Conservation (phyloP, 1,140 invertebrate species). For the Conus ventricosus region DNA sequence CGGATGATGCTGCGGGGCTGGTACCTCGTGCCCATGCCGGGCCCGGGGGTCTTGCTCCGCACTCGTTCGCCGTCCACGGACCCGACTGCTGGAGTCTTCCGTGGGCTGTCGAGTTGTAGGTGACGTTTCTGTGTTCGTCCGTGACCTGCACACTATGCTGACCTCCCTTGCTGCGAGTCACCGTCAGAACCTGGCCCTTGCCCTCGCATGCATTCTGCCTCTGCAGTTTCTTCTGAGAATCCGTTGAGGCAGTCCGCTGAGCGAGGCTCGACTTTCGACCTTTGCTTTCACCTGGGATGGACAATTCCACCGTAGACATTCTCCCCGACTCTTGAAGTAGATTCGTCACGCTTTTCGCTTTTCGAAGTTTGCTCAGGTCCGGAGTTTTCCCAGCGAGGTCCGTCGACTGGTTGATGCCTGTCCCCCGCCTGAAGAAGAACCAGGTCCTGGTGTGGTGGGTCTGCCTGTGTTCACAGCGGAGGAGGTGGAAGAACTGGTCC, state of each 20-base stretch:
- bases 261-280: background rate
- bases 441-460: slow-evolving; percentile 18
- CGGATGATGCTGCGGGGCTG: slow-evolving; percentile 12
- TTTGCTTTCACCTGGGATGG: background rate
- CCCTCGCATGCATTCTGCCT: slow-evolving; percentile 8
- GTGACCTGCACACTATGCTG: slow-evolving; percentile 23
- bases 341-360: slow-evolving; percentile 26
- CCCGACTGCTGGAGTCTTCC: slow-evolving; percentile 5
- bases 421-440: background rate
- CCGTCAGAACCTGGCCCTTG: slow-evolving; percentile 23
- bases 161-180: slow-evolving; percentile 21
- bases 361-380: background rate
- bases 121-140: slow-evolving; percentile 16
- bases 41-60: slow-evolving; percentile 42
- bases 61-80: background rate
- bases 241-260: slow-evolving; percentile 23
- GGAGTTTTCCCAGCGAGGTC: background rate
- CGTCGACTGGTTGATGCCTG: background rate
- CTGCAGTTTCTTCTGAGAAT: slow-evolving; percentile 5
- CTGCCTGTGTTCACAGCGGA: slow-evolving; percentile 34
- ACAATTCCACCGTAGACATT: background rate
- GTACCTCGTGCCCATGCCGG: slow-evolving; percentile 13
- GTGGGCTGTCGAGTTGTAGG: background rate
- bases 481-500: slow-evolving; percentile 38
- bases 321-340: slow-evolving; percentile 6